Evolutionary conservation across 2,113 vertebrate species (phyloP).

Genomic region (Suricata suricatta): DNA sequence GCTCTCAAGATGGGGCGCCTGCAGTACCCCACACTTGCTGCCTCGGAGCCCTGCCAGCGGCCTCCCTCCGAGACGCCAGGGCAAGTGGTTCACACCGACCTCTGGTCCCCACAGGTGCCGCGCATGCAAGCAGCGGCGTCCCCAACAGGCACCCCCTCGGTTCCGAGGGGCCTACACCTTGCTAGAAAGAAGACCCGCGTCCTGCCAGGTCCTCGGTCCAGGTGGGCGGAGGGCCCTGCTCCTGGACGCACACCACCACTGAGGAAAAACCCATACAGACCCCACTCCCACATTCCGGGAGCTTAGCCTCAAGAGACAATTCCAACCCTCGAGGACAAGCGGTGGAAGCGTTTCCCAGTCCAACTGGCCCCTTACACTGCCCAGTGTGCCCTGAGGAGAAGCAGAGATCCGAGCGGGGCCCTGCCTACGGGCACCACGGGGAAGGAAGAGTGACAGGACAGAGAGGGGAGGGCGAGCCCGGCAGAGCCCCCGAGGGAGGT

Average conservation of each 20-base stretch:
- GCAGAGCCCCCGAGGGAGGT: accelerated
- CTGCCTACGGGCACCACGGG: not conserved
- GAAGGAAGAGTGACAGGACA: not conserved
- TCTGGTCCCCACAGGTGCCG: not conserved
- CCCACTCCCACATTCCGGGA: not conserved
- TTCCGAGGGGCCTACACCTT: too few species aligned
- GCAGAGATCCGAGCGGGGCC: not conserved
- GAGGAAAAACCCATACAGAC: accelerated
- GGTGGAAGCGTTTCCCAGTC: not conserved
- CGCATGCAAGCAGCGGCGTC: not conserved
- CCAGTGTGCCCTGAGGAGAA: not conserved
- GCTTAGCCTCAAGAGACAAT: not conserved
- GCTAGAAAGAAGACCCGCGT: not conserved
- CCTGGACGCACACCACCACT: not conserved
- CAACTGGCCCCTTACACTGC: not conserved
- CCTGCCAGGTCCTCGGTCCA: not conserved
- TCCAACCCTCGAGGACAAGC: not conserved
- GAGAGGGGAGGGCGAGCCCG: not conserved
- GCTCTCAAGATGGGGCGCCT: not conserved
- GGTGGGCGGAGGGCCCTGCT: not conserved
- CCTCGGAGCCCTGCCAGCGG: not conserved
- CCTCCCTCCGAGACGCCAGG: not conserved
- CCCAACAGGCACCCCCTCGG: not conserved
- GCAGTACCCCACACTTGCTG: not conserved
- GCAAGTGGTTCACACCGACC: not conserved